Evolutionary conservation across 2,888 invertebrate species (phyloP).

Genomic region (Phengaris arion): DNA sequence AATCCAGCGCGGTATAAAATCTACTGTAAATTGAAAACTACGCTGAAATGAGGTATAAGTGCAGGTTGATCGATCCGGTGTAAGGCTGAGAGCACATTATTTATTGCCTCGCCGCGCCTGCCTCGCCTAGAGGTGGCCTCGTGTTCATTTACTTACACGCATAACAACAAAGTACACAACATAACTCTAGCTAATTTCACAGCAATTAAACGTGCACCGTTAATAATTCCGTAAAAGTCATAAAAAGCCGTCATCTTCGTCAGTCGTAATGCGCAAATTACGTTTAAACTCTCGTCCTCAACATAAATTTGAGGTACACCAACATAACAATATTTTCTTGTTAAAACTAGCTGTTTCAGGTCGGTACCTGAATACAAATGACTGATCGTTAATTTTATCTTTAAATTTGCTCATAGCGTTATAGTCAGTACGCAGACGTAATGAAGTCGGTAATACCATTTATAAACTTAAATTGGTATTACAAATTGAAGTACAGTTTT

Average conservation of each 20-base stretch:
- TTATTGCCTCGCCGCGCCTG: not conserved
- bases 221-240: slow-evolving; percentile 1
- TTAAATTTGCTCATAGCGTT: not conserved
- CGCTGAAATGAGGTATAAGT: slow-evolving; percentile 13
- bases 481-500: not conserved
- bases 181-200: slow-evolving; percentile 7
- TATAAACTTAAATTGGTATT: not conserved
- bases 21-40: slow-evolving; percentile 11
- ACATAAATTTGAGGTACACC: not conserved
- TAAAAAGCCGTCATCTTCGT: not conserved
- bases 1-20: slow-evolving; percentile 34
- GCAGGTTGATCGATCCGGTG: not conserved
- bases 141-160: not conserved
- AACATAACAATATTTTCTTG: slow-evolving; percentile 8
- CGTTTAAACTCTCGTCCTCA: not conserved
- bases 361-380: slow-evolving; percentile 13
- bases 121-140: not conserved
- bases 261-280: slow-evolving; percentile 2
- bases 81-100: slow-evolving; percentile 12
- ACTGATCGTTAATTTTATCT: slow-evolving; percentile 17
- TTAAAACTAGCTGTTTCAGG: not conserved
- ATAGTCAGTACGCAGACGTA: not conserved
- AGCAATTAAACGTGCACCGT: not conserved
- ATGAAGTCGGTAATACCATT: too few relatives aligned
- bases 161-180: not conserved